phyloP scores from a whole-genome alignment of 2,888 invertebrate species.

The Eilema caniola region DNA sequence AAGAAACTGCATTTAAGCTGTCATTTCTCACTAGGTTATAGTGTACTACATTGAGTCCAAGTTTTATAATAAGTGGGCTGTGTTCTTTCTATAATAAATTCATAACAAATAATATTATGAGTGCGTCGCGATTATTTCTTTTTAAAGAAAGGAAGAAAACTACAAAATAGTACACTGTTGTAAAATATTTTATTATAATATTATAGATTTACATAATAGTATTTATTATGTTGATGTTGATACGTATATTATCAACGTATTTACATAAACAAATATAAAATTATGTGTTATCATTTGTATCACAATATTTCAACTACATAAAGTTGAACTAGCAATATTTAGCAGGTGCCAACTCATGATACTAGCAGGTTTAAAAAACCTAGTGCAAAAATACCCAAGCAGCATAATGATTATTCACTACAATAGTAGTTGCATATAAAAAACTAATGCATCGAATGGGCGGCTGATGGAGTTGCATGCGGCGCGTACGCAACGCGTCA shows the following conservation, averaged over 20 bases:
- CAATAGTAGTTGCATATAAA: background rate
- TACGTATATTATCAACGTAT: background rate
- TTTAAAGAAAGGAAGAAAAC: background rate
- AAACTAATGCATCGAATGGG: conserved; percentile 23
- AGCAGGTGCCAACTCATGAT: background rate
- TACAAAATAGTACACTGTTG: background rate
- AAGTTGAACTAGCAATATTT: background rate
- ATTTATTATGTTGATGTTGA: background rate
- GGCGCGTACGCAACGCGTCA: conserved; percentile 9
- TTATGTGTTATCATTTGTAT: background rate
- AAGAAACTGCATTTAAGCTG: background rate
- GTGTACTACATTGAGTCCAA: background rate
- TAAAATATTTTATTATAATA: background rate
- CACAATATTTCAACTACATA: too few relatives aligned
- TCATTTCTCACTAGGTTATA: background rate
- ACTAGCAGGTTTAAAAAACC: background rate
- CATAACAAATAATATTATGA: background rate
- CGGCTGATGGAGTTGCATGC: conserved; percentile 29
- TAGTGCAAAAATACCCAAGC: background rate
- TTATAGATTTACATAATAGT: background rate
- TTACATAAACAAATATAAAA: background rate
- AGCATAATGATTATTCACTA: background rate
- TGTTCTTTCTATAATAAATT: background rate
- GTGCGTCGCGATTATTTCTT: background rate
- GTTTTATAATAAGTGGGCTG: background rate